phyloP scores from a whole-genome alignment of 2,113 vertebrate species.

The Ictidomys tridecemlineatus region DNA sequence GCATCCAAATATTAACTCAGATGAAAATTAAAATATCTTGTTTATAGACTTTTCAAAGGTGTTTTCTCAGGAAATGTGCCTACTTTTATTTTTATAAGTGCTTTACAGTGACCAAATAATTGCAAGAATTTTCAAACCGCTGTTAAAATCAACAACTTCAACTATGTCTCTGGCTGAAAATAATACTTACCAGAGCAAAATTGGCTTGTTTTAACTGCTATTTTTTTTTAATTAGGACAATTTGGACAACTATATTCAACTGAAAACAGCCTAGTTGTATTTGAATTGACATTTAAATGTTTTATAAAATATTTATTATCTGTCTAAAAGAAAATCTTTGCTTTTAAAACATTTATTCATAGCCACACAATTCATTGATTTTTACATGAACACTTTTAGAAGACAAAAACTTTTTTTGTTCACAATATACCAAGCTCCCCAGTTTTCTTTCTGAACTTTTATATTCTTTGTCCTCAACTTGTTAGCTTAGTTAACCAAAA shows the following conservation, averaged over 20 bases:
- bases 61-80: slow-evolving; percentile 77
- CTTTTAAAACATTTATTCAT: slow-evolving; percentile 75
- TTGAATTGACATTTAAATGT: slow-evolving; percentile 81
- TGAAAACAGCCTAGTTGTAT: slow-evolving; percentile 81
- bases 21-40: slow-evolving; percentile 75
- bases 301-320: slow-evolving; percentile 82
- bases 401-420: slow-evolving; percentile 49
- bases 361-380: slow-evolving; percentile 61
- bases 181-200: slow-evolving; percentile 81
- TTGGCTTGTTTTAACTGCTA: slow-evolving; percentile 74
- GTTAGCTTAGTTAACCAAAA: background rate
- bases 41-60: slow-evolving; percentile 79
- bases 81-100: slow-evolving; percentile 71
- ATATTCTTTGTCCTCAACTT: background rate
- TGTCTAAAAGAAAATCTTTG: slow-evolving; percentile 59
- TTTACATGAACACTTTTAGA: background rate
- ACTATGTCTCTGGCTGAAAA: slow-evolving; percentile 80
- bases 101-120: slow-evolving; percentile 82
- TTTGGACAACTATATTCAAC: slow-evolving; percentile 79
- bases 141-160: slow-evolving; percentile 84
- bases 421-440: background rate
- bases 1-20: slow-evolving; percentile 65
- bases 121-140: slow-evolving; percentile 80
- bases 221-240: slow-evolving; percentile 63
- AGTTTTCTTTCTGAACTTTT: background rate